Evolutionary conservation across 2,888 invertebrate species (phyloP).

Genomic region (Melieria omissa): DNA sequence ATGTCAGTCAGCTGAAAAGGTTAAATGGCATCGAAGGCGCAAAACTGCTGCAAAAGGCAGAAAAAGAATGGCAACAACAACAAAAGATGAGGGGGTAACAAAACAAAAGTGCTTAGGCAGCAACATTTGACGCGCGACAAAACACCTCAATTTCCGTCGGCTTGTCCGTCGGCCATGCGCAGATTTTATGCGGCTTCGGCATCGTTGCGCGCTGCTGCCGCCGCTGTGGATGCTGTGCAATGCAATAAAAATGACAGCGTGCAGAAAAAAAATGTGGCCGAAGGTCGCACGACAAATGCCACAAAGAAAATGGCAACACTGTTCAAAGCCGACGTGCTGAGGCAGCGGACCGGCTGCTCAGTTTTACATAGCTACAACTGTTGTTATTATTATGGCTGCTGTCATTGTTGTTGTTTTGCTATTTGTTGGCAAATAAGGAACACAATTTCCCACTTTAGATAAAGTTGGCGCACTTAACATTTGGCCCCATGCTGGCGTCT

Average conservation of each 20-base stretch:
- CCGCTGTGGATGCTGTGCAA: too few species aligned
- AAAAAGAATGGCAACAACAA: not conserved
- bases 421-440: too few species aligned
- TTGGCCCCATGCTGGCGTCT: not conserved
- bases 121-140: conserved; percentile 2
- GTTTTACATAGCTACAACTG: too few species aligned
- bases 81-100: too few species aligned
- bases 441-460: not conserved
- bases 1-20: conserved; percentile 5
- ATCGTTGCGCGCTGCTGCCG: too few species aligned
- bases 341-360: too few species aligned
- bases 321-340: not conserved
- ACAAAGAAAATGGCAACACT: not conserved
- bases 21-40: not conserved
- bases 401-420: too few species aligned
- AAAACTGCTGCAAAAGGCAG: not conserved
- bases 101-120: too few species aligned
- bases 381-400: too few species aligned
- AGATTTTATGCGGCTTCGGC: too few species aligned
- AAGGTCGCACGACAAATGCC: not conserved
- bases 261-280: not conserved
- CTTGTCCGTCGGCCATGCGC: too few species aligned
- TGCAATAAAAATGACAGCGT: not conserved
- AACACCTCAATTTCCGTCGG: conserved; percentile 12
- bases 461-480: not conserved